A percentile compares a stretch with the other conserved stretches of the same genome.
Evolutionary conservation across 1,140 invertebrate genomes (phyloP).

Genomic region (Pseudomyrmex gracilis): DNA sequence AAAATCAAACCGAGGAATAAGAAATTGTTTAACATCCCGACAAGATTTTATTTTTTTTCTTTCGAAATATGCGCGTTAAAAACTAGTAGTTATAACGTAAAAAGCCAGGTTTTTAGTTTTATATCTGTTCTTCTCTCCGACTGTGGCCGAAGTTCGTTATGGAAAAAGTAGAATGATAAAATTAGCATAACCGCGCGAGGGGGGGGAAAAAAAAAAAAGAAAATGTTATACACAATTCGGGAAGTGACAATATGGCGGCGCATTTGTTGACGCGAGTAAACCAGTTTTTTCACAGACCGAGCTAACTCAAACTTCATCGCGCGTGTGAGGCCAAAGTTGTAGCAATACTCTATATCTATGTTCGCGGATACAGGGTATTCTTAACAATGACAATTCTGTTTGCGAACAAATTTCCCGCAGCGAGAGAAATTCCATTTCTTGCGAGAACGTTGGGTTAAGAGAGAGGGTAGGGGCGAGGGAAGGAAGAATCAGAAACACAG

Average conservation of each 20-base stretch:
- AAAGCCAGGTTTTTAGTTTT: background rate
- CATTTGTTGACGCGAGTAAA: constrained; percentile 21
- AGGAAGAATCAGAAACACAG: no score
- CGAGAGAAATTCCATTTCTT: constrained; percentile 38
- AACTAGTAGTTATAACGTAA: background rate
- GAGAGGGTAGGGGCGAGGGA: no score
- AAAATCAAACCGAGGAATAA: background rate
- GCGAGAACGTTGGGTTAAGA: constrained; percentile 10
- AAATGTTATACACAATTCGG: constrained; percentile 5
- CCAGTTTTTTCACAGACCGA: background rate
- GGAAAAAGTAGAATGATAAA: constrained; percentile 33
- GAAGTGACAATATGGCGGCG: background rate
- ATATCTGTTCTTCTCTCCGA: background rate
- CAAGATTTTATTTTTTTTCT: background rate
- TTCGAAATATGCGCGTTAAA: background rate
- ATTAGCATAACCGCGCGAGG: background rate
- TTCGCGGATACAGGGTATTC: background rate
- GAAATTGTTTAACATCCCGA: background rate
- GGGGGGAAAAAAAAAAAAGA: no score
- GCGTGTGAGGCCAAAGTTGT: background rate
- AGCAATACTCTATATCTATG: background rate
- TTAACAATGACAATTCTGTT: constrained; percentile 62
- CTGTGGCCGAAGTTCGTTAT: background rate
- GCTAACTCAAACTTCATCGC: constrained; percentile 3
- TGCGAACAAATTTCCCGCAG: constrained; percentile 37